Base-by-base conservation (phyloP, 2,797 vertebrate species). In the Tapera naevia region DNA sequence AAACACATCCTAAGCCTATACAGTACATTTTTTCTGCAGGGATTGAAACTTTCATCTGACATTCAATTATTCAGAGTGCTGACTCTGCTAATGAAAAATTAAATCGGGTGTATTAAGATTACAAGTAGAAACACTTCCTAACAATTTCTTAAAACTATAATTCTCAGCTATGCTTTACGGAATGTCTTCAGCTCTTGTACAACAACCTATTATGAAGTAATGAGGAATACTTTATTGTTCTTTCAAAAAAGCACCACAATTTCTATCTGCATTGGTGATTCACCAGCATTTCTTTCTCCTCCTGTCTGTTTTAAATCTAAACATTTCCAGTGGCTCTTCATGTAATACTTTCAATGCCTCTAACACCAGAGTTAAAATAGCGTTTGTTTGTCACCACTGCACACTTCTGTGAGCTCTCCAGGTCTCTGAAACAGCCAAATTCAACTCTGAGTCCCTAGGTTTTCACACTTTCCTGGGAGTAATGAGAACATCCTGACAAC, bases 21-120 rank as follows among this genome's bases (percentile, higher is more conserved):
- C 4, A 69, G 48, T 18, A 57, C 37, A 10, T 13, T 81, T 80
- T 85, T 33, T n/a, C n/a, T 81, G 51, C 45, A 83, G 58, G 58
- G 54, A 62, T 24, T 75, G 7, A 45, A 69, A 69, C 91, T 48
- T 74, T 56, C 81, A 86, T 75, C 61, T 83, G 74, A 54, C 74
- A 88, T 91, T 93, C 74, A 92, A 88, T 94, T 93, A 80, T 75
- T 94, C 86, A 91, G 94, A 86, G 33, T 61, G 75, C 78, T 92
- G 84, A 92, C 61, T 92, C 71, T 83, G 86, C 66, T 95, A 87
- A 92, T 83, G 69, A 94, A 94, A 95, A 92, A 94, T 89, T 57
- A 95, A 95, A 89, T 71, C 17, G 2, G 41, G 48, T 57, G 67
- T 89, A 86, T 86, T 88, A 94, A 83, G 75, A 82, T 73, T 70